Percentiles rank a stretch among this genome's conserved stretches.
phyloP scores from a whole-genome alignment of 2,797 vertebrate species.

The Pipistrellus nathusii region DNA sequence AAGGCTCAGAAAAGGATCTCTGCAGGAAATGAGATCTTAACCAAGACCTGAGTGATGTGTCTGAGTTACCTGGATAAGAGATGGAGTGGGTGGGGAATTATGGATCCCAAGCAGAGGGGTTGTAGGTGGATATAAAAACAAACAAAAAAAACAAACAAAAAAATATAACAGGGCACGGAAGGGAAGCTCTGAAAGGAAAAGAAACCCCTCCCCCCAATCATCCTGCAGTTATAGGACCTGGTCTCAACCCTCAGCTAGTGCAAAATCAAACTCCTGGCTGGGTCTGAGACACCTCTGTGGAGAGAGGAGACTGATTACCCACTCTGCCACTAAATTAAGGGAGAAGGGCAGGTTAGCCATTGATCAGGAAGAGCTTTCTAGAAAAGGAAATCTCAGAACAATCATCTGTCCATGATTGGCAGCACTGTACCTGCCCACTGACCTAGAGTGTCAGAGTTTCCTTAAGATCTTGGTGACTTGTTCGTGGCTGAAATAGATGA shows the following conservation, averaged over 20 bases:
- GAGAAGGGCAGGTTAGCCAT: conserved; percentile 71
- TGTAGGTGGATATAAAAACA: not conserved
- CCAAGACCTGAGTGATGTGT: not conserved
- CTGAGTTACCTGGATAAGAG: not conserved
- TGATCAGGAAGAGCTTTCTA: conserved; percentile 85
- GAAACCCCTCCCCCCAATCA: not conserved
- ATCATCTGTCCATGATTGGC: conserved; percentile 81
- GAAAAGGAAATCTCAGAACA: conserved; percentile 84
- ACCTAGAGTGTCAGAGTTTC: conserved; percentile 72
- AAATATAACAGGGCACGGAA: not conserved
- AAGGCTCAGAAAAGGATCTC: not conserved
- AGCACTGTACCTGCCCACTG: not conserved
- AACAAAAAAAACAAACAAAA: too few species aligned
- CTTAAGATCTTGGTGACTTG: conserved; percentile 75
- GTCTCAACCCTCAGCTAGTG: not conserved
- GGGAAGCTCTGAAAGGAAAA: not conserved
- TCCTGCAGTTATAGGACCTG: not conserved
- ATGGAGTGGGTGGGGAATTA: not conserved
- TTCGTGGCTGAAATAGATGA: conserved; percentile 56
- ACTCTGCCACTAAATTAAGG: conserved; percentile 72
- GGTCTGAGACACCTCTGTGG: conserved; percentile 64
- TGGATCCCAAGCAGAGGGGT: not conserved
- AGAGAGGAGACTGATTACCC: conserved; percentile 65
- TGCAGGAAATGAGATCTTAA: not conserved
- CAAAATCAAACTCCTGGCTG: not conserved